phyloP scores from a whole-genome alignment of 2,888 invertebrate genomes.

The Alentia gelatinosa region DNA sequence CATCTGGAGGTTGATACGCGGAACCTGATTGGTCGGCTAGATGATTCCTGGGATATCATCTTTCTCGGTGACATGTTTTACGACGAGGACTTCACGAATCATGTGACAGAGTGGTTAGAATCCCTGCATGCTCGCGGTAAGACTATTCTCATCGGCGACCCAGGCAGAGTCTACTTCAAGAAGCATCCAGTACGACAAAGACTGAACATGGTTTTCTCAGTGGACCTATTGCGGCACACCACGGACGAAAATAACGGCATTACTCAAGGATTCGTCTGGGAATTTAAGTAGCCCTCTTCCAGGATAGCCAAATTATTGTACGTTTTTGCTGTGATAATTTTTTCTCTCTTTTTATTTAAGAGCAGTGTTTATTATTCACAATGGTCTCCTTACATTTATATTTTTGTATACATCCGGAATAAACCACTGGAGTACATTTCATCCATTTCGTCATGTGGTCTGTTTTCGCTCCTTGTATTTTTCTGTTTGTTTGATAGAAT shows the following conservation, averaged over 20 bases:
- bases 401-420: too few relatives aligned
- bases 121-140: constrained; percentile 60
- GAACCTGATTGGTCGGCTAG: constrained; percentile 70
- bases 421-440: too few relatives aligned
- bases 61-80: constrained; percentile 88
- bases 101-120: constrained; percentile 70
- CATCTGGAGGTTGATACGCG: constrained; percentile 85
- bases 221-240: constrained; percentile 66
- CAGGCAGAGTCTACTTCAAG: constrained; percentile 70
- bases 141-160: constrained; percentile 74
- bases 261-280: constrained; percentile 70
- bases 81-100: constrained; percentile 80
- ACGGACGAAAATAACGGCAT: constrained; percentile 71
- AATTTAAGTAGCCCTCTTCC: constrained; percentile 45
- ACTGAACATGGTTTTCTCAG: constrained; percentile 65
- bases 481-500: too few relatives aligned
- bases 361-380: too few relatives aligned
- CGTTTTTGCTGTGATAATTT: too few relatives aligned
- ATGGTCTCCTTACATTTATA: too few relatives aligned
- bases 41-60: constrained; percentile 82
- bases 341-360: too few relatives aligned
- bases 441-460: too few relatives aligned
- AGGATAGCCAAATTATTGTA: too few relatives aligned
- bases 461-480: too few relatives aligned
- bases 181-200: constrained; percentile 68